phyloP scores from a whole-genome alignment of 1,140 invertebrate species.

The Manduca sexta region DNA sequence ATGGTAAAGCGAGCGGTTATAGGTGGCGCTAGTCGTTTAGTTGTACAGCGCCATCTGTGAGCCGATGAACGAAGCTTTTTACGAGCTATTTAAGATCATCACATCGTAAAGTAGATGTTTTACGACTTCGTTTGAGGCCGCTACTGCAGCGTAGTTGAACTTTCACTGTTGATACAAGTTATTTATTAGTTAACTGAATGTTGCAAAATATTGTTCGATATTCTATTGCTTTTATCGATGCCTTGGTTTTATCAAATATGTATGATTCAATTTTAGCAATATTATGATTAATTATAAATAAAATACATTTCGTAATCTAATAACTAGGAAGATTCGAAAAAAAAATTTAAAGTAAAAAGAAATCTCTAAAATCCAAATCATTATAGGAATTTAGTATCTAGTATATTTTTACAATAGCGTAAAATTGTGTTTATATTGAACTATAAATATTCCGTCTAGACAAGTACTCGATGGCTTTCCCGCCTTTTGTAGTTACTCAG shows the following conservation, averaged over 20 bases:
- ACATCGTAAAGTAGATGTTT: conserved; percentile 63
- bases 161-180: not conserved
- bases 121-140: conserved; percentile 56
- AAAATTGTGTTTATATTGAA: conserved; percentile 59
- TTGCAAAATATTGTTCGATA: too few species aligned
- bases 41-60: conserved; percentile 63
- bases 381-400: too few species aligned
- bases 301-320: too few species aligned
- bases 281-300: too few species aligned
- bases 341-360: too few species aligned
- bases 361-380: too few species aligned
- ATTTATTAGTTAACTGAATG: not conserved
- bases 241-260: too few species aligned
- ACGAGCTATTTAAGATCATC: conserved; percentile 58
- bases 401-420: too few species aligned
- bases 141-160: conserved; percentile 44
- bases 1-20: conserved; percentile 29
- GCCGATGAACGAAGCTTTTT: conserved; percentile 55
- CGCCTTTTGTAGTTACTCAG: conserved; percentile 12
- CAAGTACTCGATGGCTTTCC: conserved; percentile 24
- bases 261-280: too few species aligned
- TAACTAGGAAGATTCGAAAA: too few species aligned
- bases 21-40: conserved; percentile 50
- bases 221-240: too few species aligned
- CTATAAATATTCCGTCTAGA: conserved; percentile 53